Base-by-base conservation (phyloP, 2,113 vertebrate species). In the Apeltes quadracus region DNA sequence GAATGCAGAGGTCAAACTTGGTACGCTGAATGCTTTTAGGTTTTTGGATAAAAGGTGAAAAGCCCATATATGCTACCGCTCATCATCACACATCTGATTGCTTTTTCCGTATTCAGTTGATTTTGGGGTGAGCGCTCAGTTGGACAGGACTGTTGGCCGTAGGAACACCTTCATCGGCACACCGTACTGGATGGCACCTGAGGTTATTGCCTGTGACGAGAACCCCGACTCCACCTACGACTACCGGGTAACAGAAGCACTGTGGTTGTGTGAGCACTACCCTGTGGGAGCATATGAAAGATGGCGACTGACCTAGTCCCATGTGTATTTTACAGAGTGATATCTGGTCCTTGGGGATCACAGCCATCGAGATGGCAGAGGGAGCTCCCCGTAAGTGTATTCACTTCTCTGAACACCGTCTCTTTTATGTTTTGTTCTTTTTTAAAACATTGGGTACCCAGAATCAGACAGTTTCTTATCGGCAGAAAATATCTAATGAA, bases 361-460 rank as follows among this genome's bases (percentile, higher is more conserved):
- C 96, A n/a, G 96, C 96, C 67, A 97, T 97, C 20, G 96, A 97
- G 93, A 97, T 97, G 95, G 96, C 96, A 11, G 96, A 97, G 85
- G 96, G 96, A 82, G 96, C 96, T 0, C 96, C 96, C 36, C 96
- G 96, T 97, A 93, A 97, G 96, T 95, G 11, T 22, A 39, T 29
- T 8, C 25, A 8, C 54, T 63, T 8, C 53, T 36, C 27, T 61
- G 32, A n/a, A 57, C 32, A 34, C 57, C 36, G 16, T 44, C 16
- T 7, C 43, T 48, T 25, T 62, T 56, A 10, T 25, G 44, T n/a
- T n/a, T 38, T 62, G 23, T 22, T 59, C 23, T 25, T 58, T 16
- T 50, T 64, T 20, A 29, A 68, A 78, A 61, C 34, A 1, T 25
- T 61, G 10, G 61, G 43, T 34, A 36, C 15, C 54, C 18, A 11